These are phyloP conservation scores for Dicrurus megarhynchus DNA, from an alignment of 2,113 vertebrate genomes.

Conservation along the genomic window DNA sequence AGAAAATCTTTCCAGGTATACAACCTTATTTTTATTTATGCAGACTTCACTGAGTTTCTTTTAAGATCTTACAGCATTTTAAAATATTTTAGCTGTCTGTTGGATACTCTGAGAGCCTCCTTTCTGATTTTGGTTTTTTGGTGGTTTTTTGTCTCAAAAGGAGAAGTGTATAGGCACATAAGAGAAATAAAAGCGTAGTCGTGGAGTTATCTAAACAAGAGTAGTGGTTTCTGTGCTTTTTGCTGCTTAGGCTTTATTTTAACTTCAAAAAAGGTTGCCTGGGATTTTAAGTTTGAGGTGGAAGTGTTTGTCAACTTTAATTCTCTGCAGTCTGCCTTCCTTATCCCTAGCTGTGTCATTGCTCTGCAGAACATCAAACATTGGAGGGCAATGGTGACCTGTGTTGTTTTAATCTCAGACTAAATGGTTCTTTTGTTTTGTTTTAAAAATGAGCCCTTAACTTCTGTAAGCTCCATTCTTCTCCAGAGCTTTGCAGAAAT, in stretches of 20 bases:
- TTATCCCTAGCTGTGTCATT: background rate
- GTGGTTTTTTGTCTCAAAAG: background rate
- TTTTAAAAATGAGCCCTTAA: constrained; percentile 48
- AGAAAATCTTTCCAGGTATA: background rate
- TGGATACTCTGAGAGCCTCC: background rate
- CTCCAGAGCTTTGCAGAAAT: constrained; percentile 49
- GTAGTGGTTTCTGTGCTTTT: background rate
- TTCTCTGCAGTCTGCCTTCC: background rate
- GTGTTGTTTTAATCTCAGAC: constrained; percentile 34
- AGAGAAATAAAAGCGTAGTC: background rate
- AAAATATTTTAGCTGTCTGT: background rate
- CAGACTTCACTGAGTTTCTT: background rate
- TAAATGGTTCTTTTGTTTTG: constrained; percentile 48
- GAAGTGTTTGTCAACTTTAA: background rate
- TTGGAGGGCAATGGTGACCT: background rate
- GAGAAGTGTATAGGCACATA: background rate
- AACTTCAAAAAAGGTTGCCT: background rate
- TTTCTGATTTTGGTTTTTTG: background rate
- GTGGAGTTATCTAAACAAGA: background rate
- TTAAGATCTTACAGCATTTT: background rate
- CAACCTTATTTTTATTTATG: background rate
- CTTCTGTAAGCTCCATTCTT: constrained; percentile 48
- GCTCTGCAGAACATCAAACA: background rate
- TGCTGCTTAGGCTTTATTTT: background rate
- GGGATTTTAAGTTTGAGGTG: background rate